Evolutionary conservation across 2,113 vertebrate species (phyloP), one percentile per base, ranked within the genome.

Genomic region (Pelobates fuscus): DNA sequence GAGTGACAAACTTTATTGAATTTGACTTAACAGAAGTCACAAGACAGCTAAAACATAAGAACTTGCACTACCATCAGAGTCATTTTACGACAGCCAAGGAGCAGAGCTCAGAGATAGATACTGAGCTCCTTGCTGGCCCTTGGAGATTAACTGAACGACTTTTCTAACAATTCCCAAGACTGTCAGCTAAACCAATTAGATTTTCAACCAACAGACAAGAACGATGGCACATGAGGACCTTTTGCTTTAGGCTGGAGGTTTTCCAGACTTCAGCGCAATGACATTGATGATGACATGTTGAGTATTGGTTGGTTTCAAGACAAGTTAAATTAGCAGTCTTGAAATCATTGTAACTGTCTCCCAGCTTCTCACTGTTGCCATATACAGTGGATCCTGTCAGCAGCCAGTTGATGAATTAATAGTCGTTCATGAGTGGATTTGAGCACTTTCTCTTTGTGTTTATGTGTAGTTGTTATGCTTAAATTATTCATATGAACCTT

Each of bases 261-360:
- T 91, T 89, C 87, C 90, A 91, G 89, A 80, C 86, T 90, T 88
- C 88, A 77, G 89, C 90, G 89, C 91, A 88, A 88, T 94, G 94
- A 95, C 95, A 94, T 92, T 94, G 92, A 94, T 89, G 90, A 88
- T 95, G 94, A 96, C 94, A 95, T 89, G 46, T 93, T 93, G 91
- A 94, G 90, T 92, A 93, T 84, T 88, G 92, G 91, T 94, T 94
- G 90, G 91, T 89, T 91, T 92, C 91, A 92, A 94, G 94, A 97
- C 95, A 96, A 96, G 94, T 96, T 95, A 97, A 98, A 97, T 98
- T 96, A 97, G 95, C 92, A 96, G 94, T 95, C 94, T 96, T 92
- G 92, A 92, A 93, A 93, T 92, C 92, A 93, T 94, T 94, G 93
- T 94, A 93, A 93, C 90, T 92, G 93, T 94, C 93, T 94, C 89